Evolutionary conservation across 2,113 vertebrate species (phyloP).

Genomic region (Eleginops maclovinus): DNA sequence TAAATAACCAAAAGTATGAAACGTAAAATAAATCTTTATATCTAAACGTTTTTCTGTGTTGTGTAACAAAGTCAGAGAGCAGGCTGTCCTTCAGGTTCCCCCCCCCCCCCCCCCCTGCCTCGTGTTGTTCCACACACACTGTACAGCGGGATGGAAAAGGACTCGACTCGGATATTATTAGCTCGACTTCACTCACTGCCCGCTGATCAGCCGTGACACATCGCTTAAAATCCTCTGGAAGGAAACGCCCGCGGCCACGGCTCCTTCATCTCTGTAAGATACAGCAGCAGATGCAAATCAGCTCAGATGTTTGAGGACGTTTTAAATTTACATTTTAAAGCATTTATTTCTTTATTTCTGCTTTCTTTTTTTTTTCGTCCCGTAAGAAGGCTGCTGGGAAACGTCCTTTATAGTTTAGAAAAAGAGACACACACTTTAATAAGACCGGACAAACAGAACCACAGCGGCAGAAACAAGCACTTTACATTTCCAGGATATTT

Average conservation of each 20-base stretch:
- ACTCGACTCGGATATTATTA: slow-evolving; percentile 57
- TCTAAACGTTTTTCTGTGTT: too few species aligned
- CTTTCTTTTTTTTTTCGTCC: too few species aligned
- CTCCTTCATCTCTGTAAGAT: slow-evolving; percentile 12
- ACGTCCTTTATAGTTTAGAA: slow-evolving; percentile 24
- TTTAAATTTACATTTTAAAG: slow-evolving; percentile 5
- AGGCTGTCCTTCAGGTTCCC: slow-evolving; percentile 1
- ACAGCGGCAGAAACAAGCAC: slow-evolving; percentile 61
- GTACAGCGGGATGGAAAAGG: slow-evolving; percentile 16
- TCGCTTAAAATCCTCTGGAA: slow-evolving; percentile 38
- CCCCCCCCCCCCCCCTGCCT: slow-evolving; percentile 16
- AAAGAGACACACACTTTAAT: slow-evolving; percentile 40
- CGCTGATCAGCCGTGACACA: slow-evolving; percentile 48
- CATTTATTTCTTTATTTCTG: slow-evolving; percentile 4
- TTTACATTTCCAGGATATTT: slow-evolving; percentile 56
- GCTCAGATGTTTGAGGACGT: background rate
- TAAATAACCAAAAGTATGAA: background rate
- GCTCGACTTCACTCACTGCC: slow-evolving; percentile 38
- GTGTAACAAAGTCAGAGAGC: slow-evolving; percentile 11
- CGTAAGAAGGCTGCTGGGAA: slow-evolving; percentile 57
- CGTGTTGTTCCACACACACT: slow-evolving; percentile 26
- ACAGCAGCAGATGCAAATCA: slow-evolving; percentile 19
- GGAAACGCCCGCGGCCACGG: slow-evolving; percentile 13
- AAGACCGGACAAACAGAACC: slow-evolving; percentile 49
- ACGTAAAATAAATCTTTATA: background rate